A percentile compares a stretch with the other conserved stretches of the same genome.
phyloP scores from a whole-genome alignment of 2,797 vertebrate species.

The Anguilla anguilla region DNA sequence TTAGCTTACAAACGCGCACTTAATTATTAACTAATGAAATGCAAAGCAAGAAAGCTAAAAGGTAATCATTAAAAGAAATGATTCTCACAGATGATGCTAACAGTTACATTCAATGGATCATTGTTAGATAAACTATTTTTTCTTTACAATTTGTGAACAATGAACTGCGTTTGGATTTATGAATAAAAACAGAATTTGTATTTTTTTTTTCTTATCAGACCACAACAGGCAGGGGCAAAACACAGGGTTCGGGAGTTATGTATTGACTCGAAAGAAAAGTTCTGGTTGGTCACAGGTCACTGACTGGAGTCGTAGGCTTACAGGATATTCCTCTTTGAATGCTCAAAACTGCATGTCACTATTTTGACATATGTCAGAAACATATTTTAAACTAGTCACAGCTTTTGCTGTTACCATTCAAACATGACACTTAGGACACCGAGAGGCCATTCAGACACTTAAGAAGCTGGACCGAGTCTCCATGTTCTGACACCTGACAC shows the following conservation, averaged over 20 bases:
- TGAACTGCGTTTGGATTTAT: too few relatives aligned
- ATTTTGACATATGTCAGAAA: neutral
- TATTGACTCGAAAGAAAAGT: neutral
- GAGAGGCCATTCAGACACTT: neutral
- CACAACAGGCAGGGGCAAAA: too few relatives aligned
- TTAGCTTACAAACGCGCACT: neutral
- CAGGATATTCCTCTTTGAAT: neutral
- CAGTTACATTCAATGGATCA: too few relatives aligned
- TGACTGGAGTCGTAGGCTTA: neutral
- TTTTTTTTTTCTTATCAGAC: too few relatives aligned
- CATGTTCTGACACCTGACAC: neutral
- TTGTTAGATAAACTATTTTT: too few relatives aligned
- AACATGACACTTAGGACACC: neutral
- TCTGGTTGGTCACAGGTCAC: too few relatives aligned
- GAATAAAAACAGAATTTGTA: too few relatives aligned
- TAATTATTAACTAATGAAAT: neutral
- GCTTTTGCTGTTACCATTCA: neutral
- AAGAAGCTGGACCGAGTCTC: neutral
- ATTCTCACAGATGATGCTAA: too few relatives aligned
- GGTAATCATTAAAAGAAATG: too few relatives aligned
- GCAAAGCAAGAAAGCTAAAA: neutral
- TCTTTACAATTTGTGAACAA: too few relatives aligned
- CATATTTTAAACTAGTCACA: neutral
- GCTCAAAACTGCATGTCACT: neutral
- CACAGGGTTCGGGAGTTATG: neutral